A percentile compares a stretch with the other conserved stretches of the same genome.
Conservation (phyloP, 2,888 invertebrate genomes). For the Ectobius pallidus region DNA sequence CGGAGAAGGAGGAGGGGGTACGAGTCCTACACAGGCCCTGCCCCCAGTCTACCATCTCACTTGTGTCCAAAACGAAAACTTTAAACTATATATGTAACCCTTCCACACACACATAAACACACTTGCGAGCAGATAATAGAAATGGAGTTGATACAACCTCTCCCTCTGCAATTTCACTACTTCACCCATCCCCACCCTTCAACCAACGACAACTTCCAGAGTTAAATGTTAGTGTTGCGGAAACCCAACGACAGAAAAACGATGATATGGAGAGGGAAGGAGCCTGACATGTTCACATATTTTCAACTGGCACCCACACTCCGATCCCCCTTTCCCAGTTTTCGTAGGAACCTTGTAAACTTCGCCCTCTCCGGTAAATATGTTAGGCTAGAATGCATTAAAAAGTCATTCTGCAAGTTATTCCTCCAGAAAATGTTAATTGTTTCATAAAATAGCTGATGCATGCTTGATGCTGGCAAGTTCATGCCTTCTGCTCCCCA, state of each 20-base stretch:
- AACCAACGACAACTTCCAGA: slow-evolving; percentile 14
- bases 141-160: slow-evolving; percentile 16
- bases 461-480: background rate
- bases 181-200: background rate
- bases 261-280: slow-evolving; percentile 13
- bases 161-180: slow-evolving; percentile 8
- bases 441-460: background rate
- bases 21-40: background rate
- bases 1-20: slow-evolving; percentile 1
- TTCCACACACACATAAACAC: slow-evolving; percentile 13
- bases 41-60: background rate
- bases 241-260: slow-evolving; percentile 20
- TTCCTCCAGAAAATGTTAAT: background rate
- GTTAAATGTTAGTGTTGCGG: slow-evolving; percentile 19
- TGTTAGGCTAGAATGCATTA: background rate
- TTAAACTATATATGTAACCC: slow-evolving; percentile 5
- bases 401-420: background rate
- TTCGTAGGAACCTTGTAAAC: background rate
- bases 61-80: slow-evolving; percentile 27
- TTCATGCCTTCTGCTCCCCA: background rate
- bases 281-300: slow-evolving; percentile 4
- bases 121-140: slow-evolving; percentile 9
- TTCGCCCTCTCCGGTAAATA: background rate
- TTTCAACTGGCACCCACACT: background rate
- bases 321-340: background rate